These are phyloP conservation scores for Bradynema listronoti DNA, from an alignment of 1,140 invertebrate genomes.

Conservation along the genomic window DNA sequence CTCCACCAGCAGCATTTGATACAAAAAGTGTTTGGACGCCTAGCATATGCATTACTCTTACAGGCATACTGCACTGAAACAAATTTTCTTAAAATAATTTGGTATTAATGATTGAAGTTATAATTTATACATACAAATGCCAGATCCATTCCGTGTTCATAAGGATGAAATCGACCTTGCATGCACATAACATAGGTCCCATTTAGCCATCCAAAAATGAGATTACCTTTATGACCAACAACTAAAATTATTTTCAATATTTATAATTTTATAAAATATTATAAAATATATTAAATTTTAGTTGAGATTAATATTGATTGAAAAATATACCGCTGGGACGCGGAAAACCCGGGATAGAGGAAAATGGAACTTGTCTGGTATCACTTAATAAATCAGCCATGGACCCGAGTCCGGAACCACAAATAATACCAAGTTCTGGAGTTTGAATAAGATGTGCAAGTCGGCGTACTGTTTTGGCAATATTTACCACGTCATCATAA, in stretches of 20 bases:
- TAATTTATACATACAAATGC: conserved; percentile 35
- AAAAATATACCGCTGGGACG: too few relatives aligned
- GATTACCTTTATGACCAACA: conserved; percentile 51
- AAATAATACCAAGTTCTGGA: too few relatives aligned
- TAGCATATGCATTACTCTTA: conserved; percentile 50
- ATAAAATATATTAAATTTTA: conserved; percentile 11
- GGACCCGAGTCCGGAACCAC: too few relatives aligned
- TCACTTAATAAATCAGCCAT: too few relatives aligned
- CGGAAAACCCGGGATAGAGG: too few relatives aligned
- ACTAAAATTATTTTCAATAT: too few relatives aligned
- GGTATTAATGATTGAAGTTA: neutral
- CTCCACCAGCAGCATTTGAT: conserved; percentile 58
- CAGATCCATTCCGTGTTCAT: conserved; percentile 55
- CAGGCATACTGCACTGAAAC: conserved; percentile 51
- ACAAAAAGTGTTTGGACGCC: conserved; percentile 51
- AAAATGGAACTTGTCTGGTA: too few relatives aligned
- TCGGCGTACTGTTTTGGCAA: too few relatives aligned
- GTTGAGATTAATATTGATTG: neutral
- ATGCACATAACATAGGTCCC: conserved; percentile 52
- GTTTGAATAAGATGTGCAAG: too few relatives aligned
- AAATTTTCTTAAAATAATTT: neutral
- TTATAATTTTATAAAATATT: conserved; percentile 12
- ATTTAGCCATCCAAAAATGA: conserved; percentile 47
- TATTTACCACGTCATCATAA: too few relatives aligned
- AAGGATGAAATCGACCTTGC: conserved; percentile 55